Evolutionary conservation across 2,797 vertebrate species (phyloP).

Genomic region (Rachycentron canadum): DNA sequence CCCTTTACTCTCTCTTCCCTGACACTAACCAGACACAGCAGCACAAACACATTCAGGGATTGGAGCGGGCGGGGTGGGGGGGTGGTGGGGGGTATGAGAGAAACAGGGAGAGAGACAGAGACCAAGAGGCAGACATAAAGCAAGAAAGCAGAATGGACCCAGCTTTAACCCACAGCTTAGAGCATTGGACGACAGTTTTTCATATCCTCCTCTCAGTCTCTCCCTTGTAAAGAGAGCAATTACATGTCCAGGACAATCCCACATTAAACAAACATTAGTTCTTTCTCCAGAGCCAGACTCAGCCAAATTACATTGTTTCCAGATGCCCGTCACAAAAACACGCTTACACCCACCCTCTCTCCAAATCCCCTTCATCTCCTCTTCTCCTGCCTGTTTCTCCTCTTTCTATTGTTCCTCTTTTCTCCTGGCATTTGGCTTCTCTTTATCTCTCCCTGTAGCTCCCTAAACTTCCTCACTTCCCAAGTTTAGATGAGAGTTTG

Average conservation of each 20-base stretch:
- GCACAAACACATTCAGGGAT: conserved; percentile 66
- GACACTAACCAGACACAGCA: conserved; percentile 82
- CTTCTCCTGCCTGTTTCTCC: conserved; percentile 47
- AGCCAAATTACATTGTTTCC: conserved; percentile 93
- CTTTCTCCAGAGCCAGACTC: conserved; percentile 87
- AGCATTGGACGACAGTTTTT: conserved; percentile 84
- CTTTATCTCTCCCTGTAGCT: conserved; percentile 52
- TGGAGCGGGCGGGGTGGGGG: neutral
- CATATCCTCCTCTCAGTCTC: conserved; percentile 83
- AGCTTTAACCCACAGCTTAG: conserved; percentile 81
- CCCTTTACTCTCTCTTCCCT: conserved; percentile 71
- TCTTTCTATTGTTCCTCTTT: conserved; percentile 56
- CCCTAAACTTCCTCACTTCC: conserved; percentile 68
- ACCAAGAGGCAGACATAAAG: conserved; percentile 40
- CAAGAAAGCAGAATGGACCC: conserved; percentile 49
- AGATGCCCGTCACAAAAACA: conserved; percentile 88
- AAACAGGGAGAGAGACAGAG: conserved; percentile 2
- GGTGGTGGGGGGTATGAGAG: neutral
- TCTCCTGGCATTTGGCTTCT: conserved; percentile 40
- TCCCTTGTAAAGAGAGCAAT: conserved; percentile 87
- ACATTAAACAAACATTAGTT: conserved; percentile 95
- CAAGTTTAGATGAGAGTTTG: conserved; percentile 78
- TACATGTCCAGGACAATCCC: conserved; percentile 92
- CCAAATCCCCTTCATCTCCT: conserved; percentile 24
- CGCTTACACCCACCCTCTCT: conserved; percentile 50